A percentile compares a stretch with the other conserved stretches of the same genome.
These are phyloP conservation scores for Hystrix cristata DNA, from an alignment of 2,113 vertebrate species.

Conservation along the genomic window DNA sequence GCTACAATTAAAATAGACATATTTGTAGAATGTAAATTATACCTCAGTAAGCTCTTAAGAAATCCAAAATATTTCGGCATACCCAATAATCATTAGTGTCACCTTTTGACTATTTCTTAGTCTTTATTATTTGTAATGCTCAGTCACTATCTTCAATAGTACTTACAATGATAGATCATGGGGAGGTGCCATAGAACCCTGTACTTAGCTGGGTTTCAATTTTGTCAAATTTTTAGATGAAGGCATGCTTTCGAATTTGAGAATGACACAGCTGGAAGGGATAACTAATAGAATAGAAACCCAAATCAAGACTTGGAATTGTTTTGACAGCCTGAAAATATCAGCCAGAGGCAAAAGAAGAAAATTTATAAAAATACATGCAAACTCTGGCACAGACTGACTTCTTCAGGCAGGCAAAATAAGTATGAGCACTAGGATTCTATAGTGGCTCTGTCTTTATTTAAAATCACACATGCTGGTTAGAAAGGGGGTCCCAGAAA, in stretches of 20 bases:
- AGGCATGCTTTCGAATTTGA: not conserved
- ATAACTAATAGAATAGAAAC: not conserved
- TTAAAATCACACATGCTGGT: not conserved
- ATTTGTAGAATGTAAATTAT: not conserved
- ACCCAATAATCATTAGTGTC: not conserved
- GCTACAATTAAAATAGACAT: not conserved
- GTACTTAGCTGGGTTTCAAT: not conserved
- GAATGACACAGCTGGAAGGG: not conserved
- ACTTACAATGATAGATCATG: not conserved
- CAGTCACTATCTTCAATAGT: not conserved
- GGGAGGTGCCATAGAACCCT: not conserved
- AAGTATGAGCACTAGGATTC: not conserved
- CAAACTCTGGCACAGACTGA: not conserved
- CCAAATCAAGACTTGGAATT: not conserved
- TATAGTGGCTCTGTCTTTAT: not conserved
- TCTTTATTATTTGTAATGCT: not conserved
- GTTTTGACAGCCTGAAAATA: not conserved
- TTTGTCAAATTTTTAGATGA: not conserved
- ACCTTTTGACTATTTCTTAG: not conserved
- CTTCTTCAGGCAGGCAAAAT: not conserved
- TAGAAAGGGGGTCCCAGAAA: not conserved
- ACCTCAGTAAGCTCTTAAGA: not conserved
- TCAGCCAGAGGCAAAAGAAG: not conserved
- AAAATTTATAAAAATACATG: constrained; percentile 38
- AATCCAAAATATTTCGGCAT: not conserved